A percentile compares a stretch with the other conserved stretches of the same genome.
phyloP scores from a whole-genome alignment of 2,113 vertebrate species.

The Ailuropoda melanoleuca region DNA sequence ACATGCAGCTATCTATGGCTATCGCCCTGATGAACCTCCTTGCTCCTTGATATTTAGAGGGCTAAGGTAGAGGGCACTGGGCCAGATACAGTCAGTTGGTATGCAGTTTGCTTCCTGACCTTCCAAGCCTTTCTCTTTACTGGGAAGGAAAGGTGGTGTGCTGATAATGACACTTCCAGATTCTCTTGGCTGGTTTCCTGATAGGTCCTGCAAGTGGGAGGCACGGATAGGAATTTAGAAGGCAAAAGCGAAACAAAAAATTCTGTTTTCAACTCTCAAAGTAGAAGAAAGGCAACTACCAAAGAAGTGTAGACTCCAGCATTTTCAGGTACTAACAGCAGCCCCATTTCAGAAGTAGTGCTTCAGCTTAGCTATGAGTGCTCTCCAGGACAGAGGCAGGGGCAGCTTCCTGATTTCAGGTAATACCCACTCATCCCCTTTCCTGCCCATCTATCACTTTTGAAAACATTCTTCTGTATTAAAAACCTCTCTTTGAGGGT shows the following conservation, averaged over 20 bases:
- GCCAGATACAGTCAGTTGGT: background rate
- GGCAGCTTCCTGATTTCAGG: fast-evolving
- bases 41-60: background rate
- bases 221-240: background rate
- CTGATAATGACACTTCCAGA: background rate
- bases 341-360: background rate
- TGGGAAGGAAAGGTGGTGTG: background rate
- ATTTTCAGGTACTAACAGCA: background rate
- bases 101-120: background rate
- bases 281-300: background rate
- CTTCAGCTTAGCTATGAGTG: background rate
- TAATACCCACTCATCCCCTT: background rate
- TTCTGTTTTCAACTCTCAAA: background rate
- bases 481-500: background rate
- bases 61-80: background rate
- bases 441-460: background rate
- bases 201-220: background rate
- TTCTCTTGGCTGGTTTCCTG: background rate
- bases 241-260: background rate
- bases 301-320: too few relatives aligned
- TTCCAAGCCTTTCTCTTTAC: background rate
- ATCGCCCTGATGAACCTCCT: background rate
- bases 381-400: fast-evolving
- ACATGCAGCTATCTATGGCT: background rate
- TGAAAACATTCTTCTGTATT: background rate